Base-by-base conservation (phyloP, 1,140 invertebrate species). In the Colletes latitarsis region DNA sequence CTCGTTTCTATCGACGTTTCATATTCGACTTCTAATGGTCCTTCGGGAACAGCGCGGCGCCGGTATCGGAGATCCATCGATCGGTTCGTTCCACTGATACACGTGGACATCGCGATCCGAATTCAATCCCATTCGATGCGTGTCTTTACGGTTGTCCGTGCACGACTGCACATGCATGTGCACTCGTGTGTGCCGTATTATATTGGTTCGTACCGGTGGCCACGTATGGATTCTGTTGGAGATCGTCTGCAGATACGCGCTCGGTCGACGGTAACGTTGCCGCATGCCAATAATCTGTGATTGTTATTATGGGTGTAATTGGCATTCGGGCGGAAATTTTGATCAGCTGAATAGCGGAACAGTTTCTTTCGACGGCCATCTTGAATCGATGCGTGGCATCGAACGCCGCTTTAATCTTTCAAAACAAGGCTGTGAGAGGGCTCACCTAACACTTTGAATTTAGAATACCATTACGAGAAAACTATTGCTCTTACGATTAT, bases 161-260 rank as follows among this genome's bases (percentile, higher is more conserved):
- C 62, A 74, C 52, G 17, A 14, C 46, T 53, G 46, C 15, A 43
- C 49, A 10, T 74, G 73, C 57, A 66, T 52, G 71, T 77, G 76
- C 81, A 74, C 76, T 62, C 72, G 66, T 77, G 77, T 75, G 73
- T 60, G 68, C 71, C 69, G 78, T 80, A 82, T 85, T 81, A 84
- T 85, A 87, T 87, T 64, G 86, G 81, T 83, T 83, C 74, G 43
- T 66, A 73, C 17, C 15, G 3, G 46, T 14, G 21, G 15, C 17
- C 49, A 6, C 41, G 49, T 64, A 71, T 64, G 41, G 77, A 79
- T 73, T 73, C 39, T 62, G 69, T 4, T 55, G 46, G 69, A 79
- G 69, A 79, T 79, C 69, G 69, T 64, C 69, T 30, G 60, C 17
- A 39, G 76, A 78, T 63, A 71, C 68, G 63, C n/a, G 43, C 0